Conservation (phyloP, 1,140 invertebrate species). For the Polypedilum pembai region DNA sequence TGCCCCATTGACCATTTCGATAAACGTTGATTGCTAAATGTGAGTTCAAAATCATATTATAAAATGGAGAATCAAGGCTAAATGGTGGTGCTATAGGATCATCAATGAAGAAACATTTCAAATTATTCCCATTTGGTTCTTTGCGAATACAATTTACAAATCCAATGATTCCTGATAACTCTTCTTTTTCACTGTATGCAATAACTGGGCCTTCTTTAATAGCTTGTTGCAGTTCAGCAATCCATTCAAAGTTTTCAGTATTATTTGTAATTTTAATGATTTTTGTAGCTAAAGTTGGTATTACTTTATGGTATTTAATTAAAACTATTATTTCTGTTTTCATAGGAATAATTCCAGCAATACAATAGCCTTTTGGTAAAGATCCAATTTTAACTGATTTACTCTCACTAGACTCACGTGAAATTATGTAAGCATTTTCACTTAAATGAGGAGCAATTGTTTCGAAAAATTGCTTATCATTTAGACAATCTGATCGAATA, state of each 20-base stretch:
- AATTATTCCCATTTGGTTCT: slow-evolving; percentile 45
- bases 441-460: slow-evolving; percentile 37
- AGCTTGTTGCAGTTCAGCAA: slow-evolving; percentile 48
- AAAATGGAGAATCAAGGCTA: slow-evolving; percentile 53
- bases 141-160: slow-evolving; percentile 43
- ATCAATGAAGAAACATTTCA: slow-evolving; percentile 55
- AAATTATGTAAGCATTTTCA: slow-evolving; percentile 47
- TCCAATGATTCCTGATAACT: slow-evolving; percentile 51
- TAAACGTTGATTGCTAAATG: slow-evolving; percentile 77
- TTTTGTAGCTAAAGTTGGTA: slow-evolving; percentile 34
- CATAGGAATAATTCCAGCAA: slow-evolving; percentile 38
- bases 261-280: slow-evolving; percentile 38
- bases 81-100: slow-evolving; percentile 59
- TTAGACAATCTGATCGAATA: slow-evolving; percentile 46
- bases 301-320: slow-evolving; percentile 36
- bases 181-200: slow-evolving; percentile 53
- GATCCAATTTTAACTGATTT: slow-evolving; percentile 32
- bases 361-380: slow-evolving; percentile 33
- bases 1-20: slow-evolving; percentile 68
- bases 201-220: slow-evolving; percentile 47
- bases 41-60: slow-evolving; percentile 55
- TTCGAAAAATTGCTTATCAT: slow-evolving; percentile 36
- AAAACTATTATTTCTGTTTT: slow-evolving; percentile 37
- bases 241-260: slow-evolving; percentile 45
- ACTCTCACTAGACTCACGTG: slow-evolving; percentile 40